Percentiles rank a stretch among this genome's conserved stretches.
Conservation (phyloP, 2,888 invertebrate species). For the Schrankia costaestrigalis region DNA sequence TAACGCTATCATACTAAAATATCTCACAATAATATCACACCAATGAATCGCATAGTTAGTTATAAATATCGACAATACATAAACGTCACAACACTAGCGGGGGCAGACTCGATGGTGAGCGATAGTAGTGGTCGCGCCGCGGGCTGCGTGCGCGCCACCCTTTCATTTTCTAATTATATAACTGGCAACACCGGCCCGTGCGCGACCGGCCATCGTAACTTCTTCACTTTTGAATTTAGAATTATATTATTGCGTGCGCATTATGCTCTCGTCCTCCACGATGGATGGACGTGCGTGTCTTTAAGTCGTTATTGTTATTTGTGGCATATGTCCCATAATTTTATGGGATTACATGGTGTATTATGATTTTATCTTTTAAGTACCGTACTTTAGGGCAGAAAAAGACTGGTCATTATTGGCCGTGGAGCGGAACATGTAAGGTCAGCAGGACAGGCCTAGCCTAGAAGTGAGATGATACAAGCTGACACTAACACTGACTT, state of each 20-base stretch:
- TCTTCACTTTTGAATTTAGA: slow-evolving; percentile 70
- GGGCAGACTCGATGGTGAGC: slow-evolving; percentile 65
- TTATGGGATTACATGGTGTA: no score
- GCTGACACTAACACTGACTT: no score
- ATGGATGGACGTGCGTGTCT: slow-evolving; percentile 51
- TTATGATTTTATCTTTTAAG: no score
- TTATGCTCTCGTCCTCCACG: slow-evolving; percentile 46
- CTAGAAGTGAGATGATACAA: no score
- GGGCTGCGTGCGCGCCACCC: slow-evolving; percentile 75
- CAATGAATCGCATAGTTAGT: slow-evolving; percentile 15
- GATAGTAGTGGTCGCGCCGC: slow-evolving; percentile 74
- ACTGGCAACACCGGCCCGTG: slow-evolving; percentile 76
- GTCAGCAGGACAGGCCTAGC: no score
- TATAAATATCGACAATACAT: slow-evolving; percentile 29
- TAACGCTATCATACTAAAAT: no score
- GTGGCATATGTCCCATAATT: slow-evolving; percentile 39
- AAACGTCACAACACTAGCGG: slow-evolving; percentile 47
- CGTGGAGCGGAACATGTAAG: no score
- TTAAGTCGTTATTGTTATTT: slow-evolving; percentile 46
- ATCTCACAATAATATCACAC: slow-evolving; percentile 21
- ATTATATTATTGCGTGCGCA: slow-evolving; percentile 57
- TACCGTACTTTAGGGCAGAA: no score
- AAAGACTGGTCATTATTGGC: no score
- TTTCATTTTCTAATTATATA: slow-evolving; percentile 79
- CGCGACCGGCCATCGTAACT: slow-evolving; percentile 64